Evolutionary conservation across 2,797 vertebrate genomes (phyloP).

Genomic region (Gymnodraco acuticeps): DNA sequence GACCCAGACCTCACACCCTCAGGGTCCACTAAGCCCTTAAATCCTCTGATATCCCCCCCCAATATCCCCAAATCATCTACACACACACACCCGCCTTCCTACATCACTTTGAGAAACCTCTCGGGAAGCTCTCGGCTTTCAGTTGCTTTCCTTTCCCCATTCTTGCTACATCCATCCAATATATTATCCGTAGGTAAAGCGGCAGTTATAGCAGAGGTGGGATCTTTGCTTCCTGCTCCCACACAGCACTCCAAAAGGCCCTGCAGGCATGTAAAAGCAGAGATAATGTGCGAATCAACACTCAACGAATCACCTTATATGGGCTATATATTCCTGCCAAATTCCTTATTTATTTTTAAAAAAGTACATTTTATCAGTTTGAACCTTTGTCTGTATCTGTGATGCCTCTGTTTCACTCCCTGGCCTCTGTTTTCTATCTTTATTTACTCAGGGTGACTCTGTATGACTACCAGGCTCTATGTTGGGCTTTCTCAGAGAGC

Average conservation of each 20-base stretch:
- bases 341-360: slow-evolving; percentile 22
- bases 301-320: slow-evolving; percentile 24
- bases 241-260: slow-evolving; percentile 43
- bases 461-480: slow-evolving; percentile 93
- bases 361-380: slow-evolving; percentile 1
- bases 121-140: slow-evolving; percentile 71
- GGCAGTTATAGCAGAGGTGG: slow-evolving; percentile 53
- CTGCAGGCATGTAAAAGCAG: slow-evolving; percentile 40
- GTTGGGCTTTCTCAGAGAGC: slow-evolving; percentile 93
- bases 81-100: slow-evolving; percentile 47
- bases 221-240: slow-evolving; percentile 57
- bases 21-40: slow-evolving; percentile 74
- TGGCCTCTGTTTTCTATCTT: slow-evolving; percentile 10
- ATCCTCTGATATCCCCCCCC: slow-evolving; percentile 68
- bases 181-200: slow-evolving; percentile 59
- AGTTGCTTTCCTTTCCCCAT: slow-evolving; percentile 65
- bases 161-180: slow-evolving; percentile 60
- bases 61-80: slow-evolving; percentile 74
- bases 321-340: slow-evolving; percentile 4
- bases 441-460: slow-evolving; percentile 73
- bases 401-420: slow-evolving; percentile 10
- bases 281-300: slow-evolving; percentile 49
- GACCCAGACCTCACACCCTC: slow-evolving; percentile 75
- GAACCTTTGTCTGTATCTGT: slow-evolving; percentile 20
- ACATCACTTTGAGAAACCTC: slow-evolving; percentile 71